Evolutionary conservation across 2,797 vertebrate genomes (phyloP), one percentile per base, ranked within the genome.

Genomic region (Cossypha heuglini): DNA sequence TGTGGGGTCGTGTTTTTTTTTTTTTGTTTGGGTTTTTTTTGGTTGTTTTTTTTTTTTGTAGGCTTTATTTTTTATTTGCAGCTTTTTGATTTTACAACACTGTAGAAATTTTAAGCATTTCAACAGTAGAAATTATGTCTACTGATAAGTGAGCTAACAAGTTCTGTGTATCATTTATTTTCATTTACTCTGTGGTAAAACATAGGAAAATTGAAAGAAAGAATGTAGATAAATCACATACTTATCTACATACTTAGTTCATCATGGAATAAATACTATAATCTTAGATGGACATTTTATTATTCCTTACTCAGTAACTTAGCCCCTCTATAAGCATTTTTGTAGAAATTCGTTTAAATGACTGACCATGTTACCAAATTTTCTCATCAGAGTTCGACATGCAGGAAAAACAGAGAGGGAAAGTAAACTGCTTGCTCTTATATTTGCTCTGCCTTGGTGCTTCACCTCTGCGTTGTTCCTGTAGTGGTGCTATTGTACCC

Each of bases 131-230:
- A 69, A 31, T 66, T 82, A 7, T 31, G 5, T 49, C 35, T 75
- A 88, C 35, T 62, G 17, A 18, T 38, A 80, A 78, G 19, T 26
- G 10, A 91, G 15, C 22, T 31, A 58, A 31, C 1, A 5, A 37
- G 5, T 48, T 66, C 33, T 73, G 11, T 2, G 1, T 68, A 48
- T 54, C 4, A 64, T 54, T 93, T 74, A n/a, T 84, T 88, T 48
- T 61, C 14, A 57, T 84, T 78, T 84, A 49, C 6, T 94, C 24
- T 42, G 12, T 45, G 12, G 3, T 24, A 71, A 83, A 77, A 69
- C n/a, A 12, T 17, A 92, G 6, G 11, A 87, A 75, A 89, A 73
- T 12, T 45, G 13, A 91, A 81, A 81, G 33, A 82, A 71, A 63
- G 7, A 51, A 48, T 69, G 5, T 5, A 26, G 55, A 77, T 71